Conservation (phyloP, 2,888 invertebrate species). For the Trichogramma dendrolimi region DNA sequence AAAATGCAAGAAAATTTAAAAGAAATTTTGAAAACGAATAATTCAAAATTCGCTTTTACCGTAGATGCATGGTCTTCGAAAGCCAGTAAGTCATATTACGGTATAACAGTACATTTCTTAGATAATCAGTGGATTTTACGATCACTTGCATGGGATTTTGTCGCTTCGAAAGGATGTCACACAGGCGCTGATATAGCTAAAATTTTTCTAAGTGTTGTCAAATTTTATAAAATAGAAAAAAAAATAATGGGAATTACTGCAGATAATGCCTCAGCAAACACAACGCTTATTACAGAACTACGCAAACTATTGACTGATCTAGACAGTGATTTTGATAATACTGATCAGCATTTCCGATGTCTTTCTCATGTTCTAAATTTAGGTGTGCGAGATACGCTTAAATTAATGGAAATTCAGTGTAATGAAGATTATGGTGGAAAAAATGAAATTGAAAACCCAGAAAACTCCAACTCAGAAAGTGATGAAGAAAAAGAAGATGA, state of each 20-base stretch:
- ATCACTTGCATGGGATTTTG: constrained; percentile 6
- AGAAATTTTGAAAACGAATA: too few relatives aligned
- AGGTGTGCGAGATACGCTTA: constrained; percentile 11
- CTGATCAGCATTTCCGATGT: constrained; percentile 16
- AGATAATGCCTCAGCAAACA: constrained; percentile 26
- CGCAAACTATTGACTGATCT: constrained; percentile 5
- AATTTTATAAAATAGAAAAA: constrained; percentile 17
- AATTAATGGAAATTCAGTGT: constrained; percentile 1
- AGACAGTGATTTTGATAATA: constrained; percentile 8
- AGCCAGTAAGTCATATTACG: constrained; percentile 32
- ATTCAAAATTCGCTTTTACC: too few relatives aligned
- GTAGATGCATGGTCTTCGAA: constrained; percentile 33
- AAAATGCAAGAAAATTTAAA: too few relatives aligned
- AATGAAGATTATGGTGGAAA: too few relatives aligned
- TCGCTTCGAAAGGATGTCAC: constrained; percentile 28
- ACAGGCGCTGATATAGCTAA: constrained; percentile 33
- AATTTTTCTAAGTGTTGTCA: constrained; percentile 25
- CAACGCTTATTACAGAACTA: constrained; percentile 19
- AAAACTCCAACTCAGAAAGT: too few relatives aligned
- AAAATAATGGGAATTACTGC: constrained; percentile 25
- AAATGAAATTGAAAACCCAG: too few relatives aligned
- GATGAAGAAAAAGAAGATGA: background rate
- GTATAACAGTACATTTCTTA: constrained; percentile 35
- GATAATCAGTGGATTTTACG: constrained; percentile 32
- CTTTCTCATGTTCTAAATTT: constrained; percentile 12